Evolutionary conservation across 2,888 invertebrate genomes (phyloP), one percentile per base, ranked within the genome.

Genomic region (Punctoribates punctum): DNA sequence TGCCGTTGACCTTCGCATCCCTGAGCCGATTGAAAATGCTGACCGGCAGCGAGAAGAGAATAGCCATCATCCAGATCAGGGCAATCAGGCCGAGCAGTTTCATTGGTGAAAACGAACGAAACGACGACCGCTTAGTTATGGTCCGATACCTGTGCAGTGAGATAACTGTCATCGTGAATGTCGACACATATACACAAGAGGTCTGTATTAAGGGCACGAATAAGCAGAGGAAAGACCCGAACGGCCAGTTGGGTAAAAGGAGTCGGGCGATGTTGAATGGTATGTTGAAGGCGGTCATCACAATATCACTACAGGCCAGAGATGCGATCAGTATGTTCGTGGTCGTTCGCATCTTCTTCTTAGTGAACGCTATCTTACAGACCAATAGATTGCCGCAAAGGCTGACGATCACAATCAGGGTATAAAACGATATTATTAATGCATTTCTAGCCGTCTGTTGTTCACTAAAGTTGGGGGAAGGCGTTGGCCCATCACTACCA

Each of bases 121-220:
- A n/a, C 9, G 42, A 25, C 34, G 72, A 29, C 4, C 46, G n/a
- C 6, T 70, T 42, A 1, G 51, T 38, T n/a, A 75, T 29, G 3
- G 72, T 72, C 48, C 51, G 20, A 78, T 84, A 84, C 23, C 85
- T 80, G 80, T 85, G 85, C 11, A 85, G 72, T 13, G 85, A 84
- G 65, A 85, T 85, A 17, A 83, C 83, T 5, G 83, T 83, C 82
- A 85, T 83, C 0, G 85, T 85, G 79, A 84, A 83, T 3, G 85
- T 84, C 0, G 85, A 85, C 34, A 84, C 85, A 79, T 76, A 76
- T 8, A 76, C 73, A 57, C 62, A 76, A 6, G 83, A 81, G 75
- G 84, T 83, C 67, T 85, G 82, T 3, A 84, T 83, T 73, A 84
- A 83, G 67, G 85, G 85, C 38, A 84, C 83, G 60, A 84, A 78